These are phyloP conservation scores for Cremastinae sp. DNA, from an alignment of 2,888 invertebrate species.

Conservation along the genomic window DNA sequence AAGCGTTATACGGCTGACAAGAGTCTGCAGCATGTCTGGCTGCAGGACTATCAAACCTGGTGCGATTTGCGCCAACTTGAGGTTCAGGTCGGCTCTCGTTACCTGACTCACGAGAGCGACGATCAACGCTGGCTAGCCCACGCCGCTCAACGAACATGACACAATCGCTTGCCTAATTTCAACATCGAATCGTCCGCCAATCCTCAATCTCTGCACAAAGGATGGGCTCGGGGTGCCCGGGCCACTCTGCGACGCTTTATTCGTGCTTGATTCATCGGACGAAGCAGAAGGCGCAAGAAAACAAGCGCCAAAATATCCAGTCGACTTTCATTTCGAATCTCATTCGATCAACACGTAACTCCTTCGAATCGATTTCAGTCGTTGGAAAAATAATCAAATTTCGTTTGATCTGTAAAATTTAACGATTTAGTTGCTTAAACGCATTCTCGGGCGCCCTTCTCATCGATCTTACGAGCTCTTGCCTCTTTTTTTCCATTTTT, in stretches of 20 bases:
- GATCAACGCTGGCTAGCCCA: constrained; percentile 92
- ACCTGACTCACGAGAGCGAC: constrained; percentile 95
- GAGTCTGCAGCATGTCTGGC: constrained; percentile 96
- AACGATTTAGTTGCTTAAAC: constrained; percentile 28
- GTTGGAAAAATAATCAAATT: background rate
- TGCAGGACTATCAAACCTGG: constrained; percentile 98
- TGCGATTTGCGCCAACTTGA: constrained; percentile 95
- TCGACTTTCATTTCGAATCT: constrained; percentile 25
- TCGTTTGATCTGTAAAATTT: constrained; percentile 31
- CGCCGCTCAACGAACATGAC: constrained; percentile 76
- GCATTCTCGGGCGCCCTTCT: constrained; percentile 32
- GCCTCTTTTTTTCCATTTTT: constrained; percentile 13
- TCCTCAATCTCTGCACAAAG: constrained; percentile 75
- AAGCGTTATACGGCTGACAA: constrained; percentile 98
- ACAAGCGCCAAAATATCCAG: background rate
- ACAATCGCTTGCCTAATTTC: constrained; percentile 70
- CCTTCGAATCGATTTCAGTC: constrained; percentile 2
- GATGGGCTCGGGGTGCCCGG: constrained; percentile 81
- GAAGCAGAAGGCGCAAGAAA: background rate
- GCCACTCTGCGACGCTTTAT: constrained; percentile 78
- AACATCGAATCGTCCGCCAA: constrained; percentile 77
- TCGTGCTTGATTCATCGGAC: constrained; percentile 72
- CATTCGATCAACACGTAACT: background rate
- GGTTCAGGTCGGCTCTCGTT: constrained; percentile 87
- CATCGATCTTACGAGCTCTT: constrained; percentile 51